Percentiles rank a stretch among this genome's conserved stretches.
phyloP scores from a whole-genome alignment of 2,797 vertebrate species.

The Ciconia nigra region DNA sequence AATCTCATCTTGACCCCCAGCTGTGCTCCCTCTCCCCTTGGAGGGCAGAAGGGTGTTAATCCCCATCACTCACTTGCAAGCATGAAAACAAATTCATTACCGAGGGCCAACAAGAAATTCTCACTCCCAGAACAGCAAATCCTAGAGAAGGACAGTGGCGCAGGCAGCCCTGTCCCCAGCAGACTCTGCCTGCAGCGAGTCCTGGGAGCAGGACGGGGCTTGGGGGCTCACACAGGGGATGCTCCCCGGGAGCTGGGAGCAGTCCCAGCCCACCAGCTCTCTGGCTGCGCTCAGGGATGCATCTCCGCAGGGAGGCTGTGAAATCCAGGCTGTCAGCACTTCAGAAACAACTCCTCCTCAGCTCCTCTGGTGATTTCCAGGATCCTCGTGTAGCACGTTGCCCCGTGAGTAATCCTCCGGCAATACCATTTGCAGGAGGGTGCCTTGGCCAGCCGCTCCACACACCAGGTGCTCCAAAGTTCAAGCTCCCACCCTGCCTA shows the following conservation, averaged over 20 bases:
- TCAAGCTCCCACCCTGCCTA: not conserved
- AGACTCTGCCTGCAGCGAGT: not conserved
- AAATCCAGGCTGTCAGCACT: not conserved
- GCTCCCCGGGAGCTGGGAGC: not conserved
- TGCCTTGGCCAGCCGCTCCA: not conserved
- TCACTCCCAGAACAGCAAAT: not conserved
- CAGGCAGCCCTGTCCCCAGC: not conserved
- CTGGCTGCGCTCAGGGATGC: not conserved
- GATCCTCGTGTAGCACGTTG: rapidly evolving
- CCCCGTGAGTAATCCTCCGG: not conserved
- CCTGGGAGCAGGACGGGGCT: not conserved
- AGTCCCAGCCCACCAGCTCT: rapidly evolving
- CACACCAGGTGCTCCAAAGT: constrained; percentile 5
- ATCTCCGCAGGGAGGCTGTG: not conserved
- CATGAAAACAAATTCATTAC: not conserved
- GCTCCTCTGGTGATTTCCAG: not conserved
- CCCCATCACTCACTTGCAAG: not conserved
- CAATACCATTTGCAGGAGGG: not conserved
- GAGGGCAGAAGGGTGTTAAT: not conserved
- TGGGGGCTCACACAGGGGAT: not conserved
- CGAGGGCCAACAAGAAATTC: not conserved
- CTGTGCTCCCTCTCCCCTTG: not conserved
- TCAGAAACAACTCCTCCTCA: not conserved
- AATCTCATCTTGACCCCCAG: not conserved
- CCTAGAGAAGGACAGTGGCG: not conserved